A percentile compares a stretch with the other conserved stretches of the same genome.
These are phyloP conservation scores for Vidua macroura DNA, from an alignment of 2,113 vertebrate species.

Conservation along the genomic window DNA sequence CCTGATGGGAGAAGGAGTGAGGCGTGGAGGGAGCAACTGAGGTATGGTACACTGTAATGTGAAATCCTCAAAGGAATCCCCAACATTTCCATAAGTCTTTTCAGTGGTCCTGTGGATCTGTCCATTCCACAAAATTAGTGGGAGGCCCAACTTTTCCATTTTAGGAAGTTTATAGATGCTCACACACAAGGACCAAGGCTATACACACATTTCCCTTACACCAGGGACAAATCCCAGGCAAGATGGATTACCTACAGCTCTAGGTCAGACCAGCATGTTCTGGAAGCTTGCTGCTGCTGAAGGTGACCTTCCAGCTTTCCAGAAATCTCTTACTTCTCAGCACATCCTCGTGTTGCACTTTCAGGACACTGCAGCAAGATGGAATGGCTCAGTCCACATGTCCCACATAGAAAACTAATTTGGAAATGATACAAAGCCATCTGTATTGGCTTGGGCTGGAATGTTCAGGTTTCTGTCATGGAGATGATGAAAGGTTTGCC, in stretches of 20 bases:
- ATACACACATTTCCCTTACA: fast-evolving
- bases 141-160: background rate
- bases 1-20: background rate
- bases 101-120: background rate
- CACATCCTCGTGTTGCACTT: background rate
- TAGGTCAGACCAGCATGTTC: background rate
- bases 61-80: background rate
- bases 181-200: fast-evolving
- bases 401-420: background rate
- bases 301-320: background rate
- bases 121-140: background rate
- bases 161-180: background rate
- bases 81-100: background rate
- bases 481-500: background rate
- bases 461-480: background rate
- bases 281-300: background rate
- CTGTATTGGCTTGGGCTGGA: background rate
- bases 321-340: background rate
- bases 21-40: fast-evolving
- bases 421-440: background rate
- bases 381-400: background rate
- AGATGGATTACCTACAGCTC: background rate
- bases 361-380: background rate
- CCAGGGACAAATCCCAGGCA: background rate
- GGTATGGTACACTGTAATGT: fast-evolving